These are phyloP conservation scores for Pentamera pediparva DNA, from an alignment of 53 echinoderm and acorn worm genomes.

Conservation along the genomic window DNA sequence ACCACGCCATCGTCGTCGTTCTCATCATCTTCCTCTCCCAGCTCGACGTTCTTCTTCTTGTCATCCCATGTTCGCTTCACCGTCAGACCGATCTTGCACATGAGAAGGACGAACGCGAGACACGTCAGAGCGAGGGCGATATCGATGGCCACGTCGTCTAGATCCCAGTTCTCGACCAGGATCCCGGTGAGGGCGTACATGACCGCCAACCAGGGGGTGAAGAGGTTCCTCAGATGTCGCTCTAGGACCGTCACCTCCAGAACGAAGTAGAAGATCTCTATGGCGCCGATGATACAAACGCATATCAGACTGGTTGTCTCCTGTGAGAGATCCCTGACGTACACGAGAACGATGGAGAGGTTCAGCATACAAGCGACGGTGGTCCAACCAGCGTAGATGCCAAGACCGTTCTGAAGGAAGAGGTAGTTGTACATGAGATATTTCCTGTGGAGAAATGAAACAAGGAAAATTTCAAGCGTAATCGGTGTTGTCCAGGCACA, in stretches of 20 bases:
- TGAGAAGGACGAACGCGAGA: constrained; percentile 43
- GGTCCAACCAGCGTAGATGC: constrained; percentile 74
- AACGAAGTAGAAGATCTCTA: constrained; percentile 35
- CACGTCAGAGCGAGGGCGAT: constrained; percentile 46
- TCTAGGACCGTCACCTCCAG: constrained; percentile 51
- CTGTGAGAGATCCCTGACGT: constrained; percentile 34
- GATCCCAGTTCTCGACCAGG: constrained; percentile 48
- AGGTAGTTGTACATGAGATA: constrained; percentile 49
- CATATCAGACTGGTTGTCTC: constrained; percentile 34
- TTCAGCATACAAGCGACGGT: constrained; percentile 71
- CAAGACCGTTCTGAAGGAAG: constrained; percentile 71
- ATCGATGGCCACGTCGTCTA: constrained; percentile 33
- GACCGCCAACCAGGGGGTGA: constrained; percentile 43
- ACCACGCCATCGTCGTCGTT: background rate
- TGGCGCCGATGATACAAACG: constrained; percentile 41
- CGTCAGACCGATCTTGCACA: constrained; percentile 44
- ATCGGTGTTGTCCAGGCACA: background rate
- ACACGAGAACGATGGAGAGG: constrained; percentile 57
- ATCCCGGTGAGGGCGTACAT: constrained; percentile 51
- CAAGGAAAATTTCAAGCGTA: background rate
- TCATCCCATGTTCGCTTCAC: background rate
- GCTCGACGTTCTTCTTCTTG: background rate
- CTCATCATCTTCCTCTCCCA: background rate
- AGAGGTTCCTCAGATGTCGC: constrained; percentile 53
- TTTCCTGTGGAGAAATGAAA: constrained; percentile 33